Conservation (phyloP, 37 sponge, comb jelly and placozoan genomes). For the Haliclona indistincta region DNA sequence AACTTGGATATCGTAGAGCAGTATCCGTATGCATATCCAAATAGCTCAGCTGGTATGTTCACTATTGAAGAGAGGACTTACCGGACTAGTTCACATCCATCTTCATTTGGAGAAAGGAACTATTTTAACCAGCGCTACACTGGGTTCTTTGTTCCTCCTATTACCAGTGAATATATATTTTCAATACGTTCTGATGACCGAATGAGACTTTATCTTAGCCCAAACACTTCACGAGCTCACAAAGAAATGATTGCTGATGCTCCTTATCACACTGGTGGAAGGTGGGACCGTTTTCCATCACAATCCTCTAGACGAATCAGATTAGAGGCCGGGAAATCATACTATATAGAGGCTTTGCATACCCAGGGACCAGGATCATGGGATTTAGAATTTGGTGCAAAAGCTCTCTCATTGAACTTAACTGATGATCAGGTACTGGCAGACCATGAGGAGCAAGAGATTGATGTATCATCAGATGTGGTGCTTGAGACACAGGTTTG, state of each 20-base stretch:
- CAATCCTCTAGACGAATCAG: constrained; percentile 54
- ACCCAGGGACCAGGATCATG: constrained; percentile 36
- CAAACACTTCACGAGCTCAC: constrained; percentile 29
- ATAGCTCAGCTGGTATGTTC: not conserved
- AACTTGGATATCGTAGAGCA: not conserved
- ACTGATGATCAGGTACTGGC: constrained; percentile 15
- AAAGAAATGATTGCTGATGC: constrained; percentile 38
- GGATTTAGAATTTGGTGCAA: constrained; percentile 51
- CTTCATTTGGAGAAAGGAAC: constrained; percentile 26
- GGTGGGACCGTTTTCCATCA: constrained; percentile 40
- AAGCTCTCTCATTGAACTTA: constrained; percentile 46
- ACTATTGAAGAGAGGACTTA: constrained; percentile 14
- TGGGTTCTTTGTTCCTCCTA: constrained; percentile 86
- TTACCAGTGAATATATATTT: constrained; percentile 60
- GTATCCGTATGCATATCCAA: not conserved
- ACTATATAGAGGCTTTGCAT: constrained; percentile 51
- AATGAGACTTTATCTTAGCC: constrained; percentile 61
- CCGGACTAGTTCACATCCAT: not conserved
- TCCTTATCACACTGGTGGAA: not conserved
- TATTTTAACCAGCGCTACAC: constrained; percentile 41
- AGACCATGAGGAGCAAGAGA: constrained; percentile 62
- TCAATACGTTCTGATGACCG: constrained; percentile 65
- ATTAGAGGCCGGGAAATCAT: constrained; percentile 55
- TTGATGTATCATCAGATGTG: constrained; percentile 38
- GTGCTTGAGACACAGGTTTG: constrained; percentile 65